Evolutionary conservation across 2,113 vertebrate species (phyloP).

Genomic region (Pseudorasbora parva): DNA sequence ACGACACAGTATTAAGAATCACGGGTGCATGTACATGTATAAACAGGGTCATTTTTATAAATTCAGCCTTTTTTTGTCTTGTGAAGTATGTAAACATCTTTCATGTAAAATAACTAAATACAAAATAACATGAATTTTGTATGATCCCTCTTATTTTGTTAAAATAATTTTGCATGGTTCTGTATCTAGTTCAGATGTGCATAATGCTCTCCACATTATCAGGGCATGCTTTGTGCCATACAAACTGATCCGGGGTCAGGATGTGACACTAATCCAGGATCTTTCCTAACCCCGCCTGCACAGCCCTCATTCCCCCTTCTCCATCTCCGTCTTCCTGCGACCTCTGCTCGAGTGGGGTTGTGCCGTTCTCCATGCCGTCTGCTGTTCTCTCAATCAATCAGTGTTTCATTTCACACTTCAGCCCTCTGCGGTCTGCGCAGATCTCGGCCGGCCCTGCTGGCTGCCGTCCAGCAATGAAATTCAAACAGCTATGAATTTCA

Average conservation of each 20-base stretch:
- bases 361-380: slow-evolving; percentile 41
- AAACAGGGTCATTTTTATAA: no score
- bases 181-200: slow-evolving; percentile 6
- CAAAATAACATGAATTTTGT: no score
- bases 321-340: slow-evolving; percentile 38
- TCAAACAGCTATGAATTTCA: slow-evolving; percentile 65
- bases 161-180: no score
- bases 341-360: slow-evolving; percentile 30
- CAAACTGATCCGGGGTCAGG: slow-evolving; percentile 12
- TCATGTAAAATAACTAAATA: no score
- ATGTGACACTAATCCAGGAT: slow-evolving; percentile 23
- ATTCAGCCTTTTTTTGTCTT: no score
- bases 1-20: no score
- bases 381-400: slow-evolving; percentile 54
- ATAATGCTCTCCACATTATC: neutral
- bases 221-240: slow-evolving; percentile 3
- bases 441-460: slow-evolving; percentile 57
- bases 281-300: neutral
- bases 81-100: no score
- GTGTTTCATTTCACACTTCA: slow-evolving; percentile 51
- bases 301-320: neutral
- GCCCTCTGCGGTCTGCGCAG: slow-evolving; percentile 22
- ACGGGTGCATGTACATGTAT: no score
- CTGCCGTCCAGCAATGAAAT: slow-evolving; percentile 49
- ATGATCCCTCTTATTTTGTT: no score